A percentile compares a stretch with the other conserved stretches of the same genome.
Evolutionary conservation across 2,888 invertebrate genomes (phyloP).

Genomic region (Acrocera orbiculus): DNA sequence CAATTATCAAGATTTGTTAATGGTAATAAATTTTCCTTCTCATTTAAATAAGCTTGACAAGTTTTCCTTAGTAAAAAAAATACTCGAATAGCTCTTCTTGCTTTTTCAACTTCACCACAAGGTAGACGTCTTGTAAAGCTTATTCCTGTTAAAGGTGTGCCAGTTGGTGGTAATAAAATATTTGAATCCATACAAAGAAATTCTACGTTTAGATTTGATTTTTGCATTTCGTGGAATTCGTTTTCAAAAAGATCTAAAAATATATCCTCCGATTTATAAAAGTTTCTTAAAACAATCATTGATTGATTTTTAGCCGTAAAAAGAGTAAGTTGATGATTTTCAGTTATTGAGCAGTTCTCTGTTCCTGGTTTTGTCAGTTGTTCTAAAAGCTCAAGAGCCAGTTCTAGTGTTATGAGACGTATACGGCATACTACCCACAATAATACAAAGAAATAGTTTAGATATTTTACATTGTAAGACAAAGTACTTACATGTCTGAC

Average conservation of each 20-base stretch:
- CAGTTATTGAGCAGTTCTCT: slow-evolving; percentile 26
- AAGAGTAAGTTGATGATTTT: slow-evolving; percentile 36
- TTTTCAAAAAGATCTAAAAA: slow-evolving; percentile 98
- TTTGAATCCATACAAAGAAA: slow-evolving; percentile 94
- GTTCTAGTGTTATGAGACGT: slow-evolving; percentile 79
- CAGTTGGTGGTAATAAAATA: slow-evolving; percentile 83
- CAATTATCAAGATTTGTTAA: slow-evolving; percentile 73
- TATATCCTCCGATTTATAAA: slow-evolving; percentile 94
- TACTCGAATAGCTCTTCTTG: slow-evolving; percentile 75
- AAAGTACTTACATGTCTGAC: slow-evolving; percentile 58
- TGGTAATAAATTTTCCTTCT: slow-evolving; percentile 73
- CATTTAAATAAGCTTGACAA: slow-evolving; percentile 60
- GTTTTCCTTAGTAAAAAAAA: slow-evolving; percentile 77
- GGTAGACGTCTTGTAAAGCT: slow-evolving; percentile 85
- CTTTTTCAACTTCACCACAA: slow-evolving; percentile 87
- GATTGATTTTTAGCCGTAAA: slow-evolving; percentile 62
- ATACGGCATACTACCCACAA: slow-evolving; percentile 49
- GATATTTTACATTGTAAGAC: not conserved
- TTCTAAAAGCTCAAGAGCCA: slow-evolving; percentile 64
- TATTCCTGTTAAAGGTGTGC: slow-evolving; percentile 90
- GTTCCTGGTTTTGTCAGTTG: slow-evolving; percentile 36
- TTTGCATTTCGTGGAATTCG: slow-evolving; percentile 86
- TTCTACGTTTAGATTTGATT: slow-evolving; percentile 73
- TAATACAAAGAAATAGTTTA: too few relatives aligned
- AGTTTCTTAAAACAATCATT: slow-evolving; percentile 69